Percentiles rank a stretch among this genome's conserved stretches.
These are phyloP conservation scores for Nestor notabilis DNA, from an alignment of 2,113 vertebrate species.

Conservation along the genomic window DNA sequence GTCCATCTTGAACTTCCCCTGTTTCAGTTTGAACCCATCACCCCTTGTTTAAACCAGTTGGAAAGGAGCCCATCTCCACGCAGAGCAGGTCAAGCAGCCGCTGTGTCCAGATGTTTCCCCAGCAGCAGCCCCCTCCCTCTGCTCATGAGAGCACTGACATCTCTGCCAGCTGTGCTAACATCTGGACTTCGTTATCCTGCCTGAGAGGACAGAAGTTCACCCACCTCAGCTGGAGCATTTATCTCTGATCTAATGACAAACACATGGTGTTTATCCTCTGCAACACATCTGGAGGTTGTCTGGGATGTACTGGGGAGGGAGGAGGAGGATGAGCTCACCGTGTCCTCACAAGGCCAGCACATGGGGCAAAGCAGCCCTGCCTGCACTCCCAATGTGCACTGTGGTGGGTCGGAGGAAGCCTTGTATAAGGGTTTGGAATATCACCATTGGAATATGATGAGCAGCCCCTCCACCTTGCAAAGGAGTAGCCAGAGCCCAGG, in stretches of 20 bases:
- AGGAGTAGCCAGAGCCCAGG: background rate
- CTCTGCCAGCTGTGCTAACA: background rate
- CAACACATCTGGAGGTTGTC: background rate
- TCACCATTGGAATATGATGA: background rate
- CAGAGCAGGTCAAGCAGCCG: background rate
- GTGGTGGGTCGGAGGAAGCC: background rate
- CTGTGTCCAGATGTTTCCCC: background rate
- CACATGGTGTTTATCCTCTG: background rate
- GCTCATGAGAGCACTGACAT: background rate
- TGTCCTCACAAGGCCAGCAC: background rate
- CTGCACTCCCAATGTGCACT: accelerated
- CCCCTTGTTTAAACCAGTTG: background rate
- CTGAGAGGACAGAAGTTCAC: background rate
- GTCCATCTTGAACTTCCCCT: background rate
- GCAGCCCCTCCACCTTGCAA: background rate
- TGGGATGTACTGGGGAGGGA: background rate
- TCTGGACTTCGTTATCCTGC: background rate
- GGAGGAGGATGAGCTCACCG: background rate
- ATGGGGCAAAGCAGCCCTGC: background rate
- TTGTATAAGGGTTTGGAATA: background rate
- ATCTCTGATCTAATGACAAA: background rate
- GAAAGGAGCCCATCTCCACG: background rate
- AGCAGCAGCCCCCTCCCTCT: background rate
- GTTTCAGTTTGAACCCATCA: background rate
- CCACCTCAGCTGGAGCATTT: background rate